Conservation (phyloP, 2,113 vertebrate species). For the Bufo gargarizans region DNA sequence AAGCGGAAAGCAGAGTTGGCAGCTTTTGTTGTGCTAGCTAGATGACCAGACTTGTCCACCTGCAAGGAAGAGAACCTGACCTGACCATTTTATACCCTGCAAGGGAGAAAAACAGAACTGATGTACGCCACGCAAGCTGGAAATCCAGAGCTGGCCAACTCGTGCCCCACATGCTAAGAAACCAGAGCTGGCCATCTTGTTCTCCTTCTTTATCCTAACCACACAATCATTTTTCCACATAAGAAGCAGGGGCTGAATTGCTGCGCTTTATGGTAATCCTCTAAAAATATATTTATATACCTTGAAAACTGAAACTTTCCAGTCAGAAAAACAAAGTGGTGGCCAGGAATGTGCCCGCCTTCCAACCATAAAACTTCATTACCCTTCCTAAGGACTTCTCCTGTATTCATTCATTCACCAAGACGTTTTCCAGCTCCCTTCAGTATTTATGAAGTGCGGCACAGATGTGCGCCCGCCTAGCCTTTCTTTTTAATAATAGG, state of each 20-base stretch:
- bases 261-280: conserved; percentile 1
- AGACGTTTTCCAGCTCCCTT: conserved; percentile 16
- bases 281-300: conserved; percentile 37
- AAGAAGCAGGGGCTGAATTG: not conserved
- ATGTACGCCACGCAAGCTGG: not conserved
- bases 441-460: conserved; percentile 21
- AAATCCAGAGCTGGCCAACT: not conserved
- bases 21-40: not conserved
- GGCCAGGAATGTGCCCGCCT: not conserved
- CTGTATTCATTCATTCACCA: not conserved
- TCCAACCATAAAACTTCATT: conserved; percentile 22
- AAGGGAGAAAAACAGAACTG: not conserved
- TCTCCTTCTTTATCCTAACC: not conserved
- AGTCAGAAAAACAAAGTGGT: not conserved
- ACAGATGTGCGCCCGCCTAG: not conserved
- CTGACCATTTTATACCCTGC: not conserved
- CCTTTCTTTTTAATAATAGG: conserved; percentile 35
- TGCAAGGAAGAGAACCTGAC: not conserved
- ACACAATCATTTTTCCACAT: conserved; percentile 31
- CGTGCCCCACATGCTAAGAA: not conserved
- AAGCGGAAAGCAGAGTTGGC: not conserved
- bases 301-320: conserved; percentile 22
- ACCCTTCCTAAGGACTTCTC: conserved; percentile 20
- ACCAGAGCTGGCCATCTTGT: not conserved
- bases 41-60: not conserved